These are phyloP conservation scores for Cheilosia vernalis DNA, from an alignment of 2,888 invertebrate genomes.

Conservation along the genomic window DNA sequence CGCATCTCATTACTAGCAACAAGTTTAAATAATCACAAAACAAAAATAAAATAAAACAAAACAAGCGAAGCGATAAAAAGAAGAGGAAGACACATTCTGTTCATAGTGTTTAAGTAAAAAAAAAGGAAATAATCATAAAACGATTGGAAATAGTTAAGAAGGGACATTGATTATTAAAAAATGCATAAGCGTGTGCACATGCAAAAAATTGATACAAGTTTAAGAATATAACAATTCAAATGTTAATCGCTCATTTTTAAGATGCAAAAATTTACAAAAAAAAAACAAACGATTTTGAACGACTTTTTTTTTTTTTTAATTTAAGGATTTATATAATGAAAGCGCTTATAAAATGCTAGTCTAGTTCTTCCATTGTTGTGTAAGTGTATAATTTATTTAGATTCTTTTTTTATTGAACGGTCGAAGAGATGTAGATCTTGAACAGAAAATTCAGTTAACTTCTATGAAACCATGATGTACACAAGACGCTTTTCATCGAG, in stretches of 20 bases:
- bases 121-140: conserved; percentile 6
- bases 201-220: not conserved
- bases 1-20: conserved; percentile 53
- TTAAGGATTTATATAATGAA: conserved; percentile 13
- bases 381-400: conserved; percentile 3
- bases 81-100: conserved; percentile 62
- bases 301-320: not conserved
- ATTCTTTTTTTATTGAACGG: not conserved
- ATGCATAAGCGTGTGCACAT: not conserved
- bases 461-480: too few species aligned
- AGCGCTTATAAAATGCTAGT: conserved; percentile 18
- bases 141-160: not conserved
- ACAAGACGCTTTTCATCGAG: too few species aligned
- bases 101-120: conserved; percentile 62
- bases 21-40: conserved; percentile 15
- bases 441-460: too few species aligned
- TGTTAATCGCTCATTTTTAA: conserved; percentile 13
- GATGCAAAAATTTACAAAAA: not conserved
- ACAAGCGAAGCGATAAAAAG: conserved; percentile 19
- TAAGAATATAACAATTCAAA: not conserved
- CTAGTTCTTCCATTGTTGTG: conserved; percentile 50
- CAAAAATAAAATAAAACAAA: not conserved
- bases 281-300: not conserved
- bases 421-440: not conserved
- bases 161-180: not conserved